Evolutionary conservation across 2,797 vertebrate species (phyloP).

Genomic region (Sylvia borin): DNA sequence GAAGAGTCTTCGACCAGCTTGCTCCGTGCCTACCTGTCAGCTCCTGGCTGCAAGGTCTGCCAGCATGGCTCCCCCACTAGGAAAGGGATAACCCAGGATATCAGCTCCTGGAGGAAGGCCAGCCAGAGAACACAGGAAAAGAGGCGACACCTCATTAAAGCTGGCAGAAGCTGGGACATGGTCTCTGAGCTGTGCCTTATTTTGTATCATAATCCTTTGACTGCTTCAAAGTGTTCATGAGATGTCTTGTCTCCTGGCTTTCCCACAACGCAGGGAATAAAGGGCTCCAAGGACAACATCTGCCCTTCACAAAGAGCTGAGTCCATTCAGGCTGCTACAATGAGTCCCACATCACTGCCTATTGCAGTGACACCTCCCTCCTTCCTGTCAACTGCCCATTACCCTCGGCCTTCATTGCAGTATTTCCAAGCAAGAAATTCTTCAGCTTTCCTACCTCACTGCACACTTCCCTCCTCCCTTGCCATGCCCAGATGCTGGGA

Average conservation of each 20-base stretch:
- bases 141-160: neutral
- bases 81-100: neutral
- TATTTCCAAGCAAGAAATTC: neutral
- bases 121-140: neutral
- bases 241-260: slow-evolving; percentile 65
- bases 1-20: slow-evolving; percentile 53
- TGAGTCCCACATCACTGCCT: neutral
- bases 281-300: slow-evolving; percentile 59
- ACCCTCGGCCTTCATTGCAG: neutral
- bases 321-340: slow-evolving; percentile 58
- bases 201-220: slow-evolving; percentile 21
- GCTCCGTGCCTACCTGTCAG: slow-evolving; percentile 40
- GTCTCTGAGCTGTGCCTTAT: neutral
- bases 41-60: neutral
- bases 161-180: neutral
- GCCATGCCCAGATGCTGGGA: neutral
- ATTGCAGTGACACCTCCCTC: slow-evolving; percentile 7
- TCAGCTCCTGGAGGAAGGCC: neutral
- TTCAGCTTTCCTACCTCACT: neutral
- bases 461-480: neutral
- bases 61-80: neutral
- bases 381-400: slow-evolving; percentile 19
- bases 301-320: slow-evolving; percentile 62
- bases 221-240: slow-evolving; percentile 46
- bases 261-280: slow-evolving; percentile 56